Evolutionary conservation across 2,797 vertebrate species (phyloP).

Genomic region (Hyperoplus immaculatus): DNA sequence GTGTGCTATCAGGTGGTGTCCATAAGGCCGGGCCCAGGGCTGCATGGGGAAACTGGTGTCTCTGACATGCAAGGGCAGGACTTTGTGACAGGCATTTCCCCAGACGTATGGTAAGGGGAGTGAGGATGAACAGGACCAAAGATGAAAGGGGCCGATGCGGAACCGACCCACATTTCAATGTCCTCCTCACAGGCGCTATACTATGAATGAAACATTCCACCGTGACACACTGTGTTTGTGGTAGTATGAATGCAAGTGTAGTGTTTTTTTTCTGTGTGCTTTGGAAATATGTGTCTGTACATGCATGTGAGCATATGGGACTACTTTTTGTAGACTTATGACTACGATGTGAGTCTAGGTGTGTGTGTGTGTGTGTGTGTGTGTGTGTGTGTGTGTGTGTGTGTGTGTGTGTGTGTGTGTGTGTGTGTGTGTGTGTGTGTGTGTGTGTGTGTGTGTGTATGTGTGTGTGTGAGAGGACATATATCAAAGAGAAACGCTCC

Average conservation of each 20-base stretch:
- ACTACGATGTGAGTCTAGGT: background rate
- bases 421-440: conserved; percentile 3
- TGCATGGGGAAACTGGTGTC: conserved; percentile 60
- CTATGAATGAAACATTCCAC: conserved; percentile 25
- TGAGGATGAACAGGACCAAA: conserved; percentile 70
- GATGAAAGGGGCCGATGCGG: conserved; percentile 53
- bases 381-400: conserved; percentile 1
- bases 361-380: conserved; percentile 1
- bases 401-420: conserved; percentile 14
- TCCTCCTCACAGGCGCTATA: conserved; percentile 27
- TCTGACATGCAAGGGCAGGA: conserved; percentile 58
- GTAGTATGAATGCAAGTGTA: background rate
- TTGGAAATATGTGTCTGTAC: conserved; percentile 37
- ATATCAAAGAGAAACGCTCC: conserved; percentile 40
- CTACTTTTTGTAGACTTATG: conserved; percentile 2
- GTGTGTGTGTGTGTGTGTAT: no score
- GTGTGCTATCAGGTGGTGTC: conserved; percentile 53
- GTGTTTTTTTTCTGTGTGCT: conserved; percentile 26
- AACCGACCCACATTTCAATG: conserved; percentile 19
- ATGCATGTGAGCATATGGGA: conserved; percentile 23
- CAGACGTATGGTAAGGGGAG: conserved; percentile 33
- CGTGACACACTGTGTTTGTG: conserved; percentile 23
- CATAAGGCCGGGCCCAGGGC: conserved; percentile 27
- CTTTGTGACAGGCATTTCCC: conserved; percentile 67
- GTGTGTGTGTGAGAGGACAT: conserved; percentile 16